These are phyloP conservation scores for Neelides sp. DNA, from an alignment of 1,140 invertebrate genomes.

Conservation along the genomic window DNA sequence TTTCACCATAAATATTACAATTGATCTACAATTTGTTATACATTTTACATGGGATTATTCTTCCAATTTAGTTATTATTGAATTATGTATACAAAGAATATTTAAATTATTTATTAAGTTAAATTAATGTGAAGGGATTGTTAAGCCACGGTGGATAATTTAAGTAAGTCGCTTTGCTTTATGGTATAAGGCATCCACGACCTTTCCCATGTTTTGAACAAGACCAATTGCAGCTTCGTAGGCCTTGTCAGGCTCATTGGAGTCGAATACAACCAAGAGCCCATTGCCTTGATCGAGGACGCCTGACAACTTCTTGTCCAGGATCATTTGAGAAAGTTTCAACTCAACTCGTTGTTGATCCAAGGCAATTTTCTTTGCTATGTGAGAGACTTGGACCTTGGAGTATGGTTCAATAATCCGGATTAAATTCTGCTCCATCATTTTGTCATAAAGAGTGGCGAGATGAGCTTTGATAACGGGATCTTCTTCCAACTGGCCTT, in stretches of 20 bases:
- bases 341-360: constrained; percentile 87
- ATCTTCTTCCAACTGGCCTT: constrained; percentile 85
- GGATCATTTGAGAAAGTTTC: constrained; percentile 98
- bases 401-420: constrained; percentile 98
- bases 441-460: constrained; percentile 91
- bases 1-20: too few relatives aligned
- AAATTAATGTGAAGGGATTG: background rate
- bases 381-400: constrained; percentile 73
- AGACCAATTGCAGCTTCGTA: constrained; percentile 94
- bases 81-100: background rate
- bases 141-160: constrained; percentile 15
- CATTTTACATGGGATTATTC: too few relatives aligned
- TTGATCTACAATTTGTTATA: too few relatives aligned
- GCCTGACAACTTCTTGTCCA: constrained; percentile 94
- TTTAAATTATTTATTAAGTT: background rate
- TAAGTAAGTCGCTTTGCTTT: constrained; percentile 97
- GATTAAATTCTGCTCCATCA: constrained; percentile 98
- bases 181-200: constrained; percentile 94
- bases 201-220: constrained; percentile 97
- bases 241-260: constrained; percentile 84
- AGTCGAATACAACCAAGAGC: constrained; percentile 94
- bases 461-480: constrained; percentile 92
- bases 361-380: constrained; percentile 76
- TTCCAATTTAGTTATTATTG: too few relatives aligned
- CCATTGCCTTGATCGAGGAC: constrained; percentile 96